phyloP scores from a whole-genome alignment of 2,888 invertebrate genomes.

The Tolmerus cingulatus region DNA sequence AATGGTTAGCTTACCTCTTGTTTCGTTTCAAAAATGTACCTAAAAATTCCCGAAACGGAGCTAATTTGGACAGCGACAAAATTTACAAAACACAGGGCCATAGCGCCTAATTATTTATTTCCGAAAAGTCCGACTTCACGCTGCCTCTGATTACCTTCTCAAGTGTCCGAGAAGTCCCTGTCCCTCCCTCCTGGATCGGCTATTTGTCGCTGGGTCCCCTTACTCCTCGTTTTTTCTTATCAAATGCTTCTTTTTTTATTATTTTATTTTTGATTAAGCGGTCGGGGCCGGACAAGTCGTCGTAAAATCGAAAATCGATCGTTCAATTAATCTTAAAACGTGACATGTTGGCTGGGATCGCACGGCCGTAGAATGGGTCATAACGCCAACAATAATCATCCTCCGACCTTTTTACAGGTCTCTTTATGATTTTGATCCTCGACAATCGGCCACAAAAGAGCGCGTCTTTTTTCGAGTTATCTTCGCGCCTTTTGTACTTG shows the following conservation, averaged over 20 bases:
- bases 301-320: slow-evolving; percentile 57
- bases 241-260: no score
- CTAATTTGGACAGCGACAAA: neutral
- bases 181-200: neutral
- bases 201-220: neutral
- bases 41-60: neutral
- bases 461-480: slow-evolving; percentile 11
- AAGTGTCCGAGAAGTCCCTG: neutral
- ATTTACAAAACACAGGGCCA: neutral
- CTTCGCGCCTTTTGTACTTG: slow-evolving; percentile 25
- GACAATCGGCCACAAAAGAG: slow-evolving; percentile 34
- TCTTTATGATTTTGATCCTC: slow-evolving; percentile 20
- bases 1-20: neutral
- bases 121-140: slow-evolving; percentile 17
- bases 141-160: slow-evolving; percentile 26
- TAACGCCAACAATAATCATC: slow-evolving; percentile 43
- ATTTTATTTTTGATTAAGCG: neutral
- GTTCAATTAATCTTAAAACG: slow-evolving; percentile 62
- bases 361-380: slow-evolving; percentile 22
- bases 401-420: slow-evolving; percentile 32
- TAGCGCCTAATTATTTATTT: slow-evolving; percentile 37
- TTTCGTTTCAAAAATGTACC: neutral
- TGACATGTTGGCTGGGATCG: slow-evolving; percentile 52
- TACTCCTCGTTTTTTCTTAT: neutral
- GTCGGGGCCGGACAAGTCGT: slow-evolving; percentile 8